Evolutionary conservation across 2,797 vertebrate genomes (phyloP), one percentile per base, ranked within the genome.

Genomic region (Leucoraja ocellata): DNA sequence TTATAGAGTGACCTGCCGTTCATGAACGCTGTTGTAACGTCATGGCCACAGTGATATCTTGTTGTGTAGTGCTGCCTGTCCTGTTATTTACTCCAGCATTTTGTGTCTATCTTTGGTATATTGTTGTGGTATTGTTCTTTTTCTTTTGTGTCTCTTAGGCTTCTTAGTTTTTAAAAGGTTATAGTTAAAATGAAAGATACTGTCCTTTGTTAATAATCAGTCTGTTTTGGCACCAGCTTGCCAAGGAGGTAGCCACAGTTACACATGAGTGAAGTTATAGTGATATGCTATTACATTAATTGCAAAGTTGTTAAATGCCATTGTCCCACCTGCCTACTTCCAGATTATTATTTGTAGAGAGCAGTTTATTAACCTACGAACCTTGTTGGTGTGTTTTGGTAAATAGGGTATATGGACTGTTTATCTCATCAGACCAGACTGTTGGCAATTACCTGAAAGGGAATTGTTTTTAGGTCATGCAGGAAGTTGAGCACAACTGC

Each of bases 361-460:
- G 21, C 46, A 11, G 18, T 9, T 54, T 46, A 83, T 54, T 58
- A 54, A 83, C 39, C 79, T 81, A 23, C 23, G 79, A 81, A 74
- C 21, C 39, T 83, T 54, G 80, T 25, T 58, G 80, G 39, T 23
- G 21, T 83, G 46, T 83, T 83, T 58, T 58, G 39, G 46, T 83
- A 54, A 54, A 83, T 83, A 81, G 39, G 46, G 46, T n/a, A 83
- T 58, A 54, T 83, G 46, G 21, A 83, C 9, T 54, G 39, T 58
- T 61, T n/a, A 14, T 61, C 81, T 61, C 81, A 84, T 14, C 81
- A 84, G 81, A 58, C 11, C 23, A 61, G 81, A 84, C 23, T 13
- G 46, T 83, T 58, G 81, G 23, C 46, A 58, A 83, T 83, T 84
- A 83, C 25, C 54, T 84, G 81, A 84, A 61, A 84, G 54, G 81